These are phyloP conservation scores for Abrostola triplasia DNA, from an alignment of 2,888 invertebrate species.

Conservation along the genomic window DNA sequence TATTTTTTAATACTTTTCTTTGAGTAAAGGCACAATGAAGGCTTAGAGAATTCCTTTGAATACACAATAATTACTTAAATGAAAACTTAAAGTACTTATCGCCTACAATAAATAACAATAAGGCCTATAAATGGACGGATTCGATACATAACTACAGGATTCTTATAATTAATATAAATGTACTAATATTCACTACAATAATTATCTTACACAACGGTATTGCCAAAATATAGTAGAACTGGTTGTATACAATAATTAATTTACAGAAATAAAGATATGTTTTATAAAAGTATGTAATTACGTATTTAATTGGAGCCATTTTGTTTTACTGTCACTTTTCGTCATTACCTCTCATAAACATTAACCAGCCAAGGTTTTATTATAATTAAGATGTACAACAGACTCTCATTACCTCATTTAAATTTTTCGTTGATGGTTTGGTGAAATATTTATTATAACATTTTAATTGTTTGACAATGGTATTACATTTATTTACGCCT, in stretches of 20 bases:
- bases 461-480: background rate
- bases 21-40: slow-evolving; percentile 55
- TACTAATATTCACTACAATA: slow-evolving; percentile 44
- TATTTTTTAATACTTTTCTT: slow-evolving; percentile 28
- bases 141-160: slow-evolving; percentile 57
- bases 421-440: slow-evolving; percentile 1
- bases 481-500: slow-evolving; percentile 1
- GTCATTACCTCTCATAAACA: slow-evolving; percentile 18
- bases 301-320: slow-evolving; percentile 10
- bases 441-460: background rate
- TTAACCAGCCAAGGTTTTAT: slow-evolving; percentile 23
- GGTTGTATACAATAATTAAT: slow-evolving; percentile 9
- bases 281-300: slow-evolving; percentile 10
- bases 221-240: slow-evolving; percentile 42
- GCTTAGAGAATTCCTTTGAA: slow-evolving; percentile 42
- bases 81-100: slow-evolving; percentile 51
- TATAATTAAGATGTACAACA: slow-evolving; percentile 24
- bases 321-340: slow-evolving; percentile 31
- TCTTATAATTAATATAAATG: slow-evolving; percentile 46
- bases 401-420: slow-evolving; percentile 2
- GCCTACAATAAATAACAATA: slow-evolving; percentile 85
- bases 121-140: slow-evolving; percentile 82
- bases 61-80: slow-evolving; percentile 47
- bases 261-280: slow-evolving; percentile 11
- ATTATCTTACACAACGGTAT: slow-evolving; percentile 62